Conservation (phyloP, 1,140 invertebrate genomes). For the Bombus turneri region DNA sequence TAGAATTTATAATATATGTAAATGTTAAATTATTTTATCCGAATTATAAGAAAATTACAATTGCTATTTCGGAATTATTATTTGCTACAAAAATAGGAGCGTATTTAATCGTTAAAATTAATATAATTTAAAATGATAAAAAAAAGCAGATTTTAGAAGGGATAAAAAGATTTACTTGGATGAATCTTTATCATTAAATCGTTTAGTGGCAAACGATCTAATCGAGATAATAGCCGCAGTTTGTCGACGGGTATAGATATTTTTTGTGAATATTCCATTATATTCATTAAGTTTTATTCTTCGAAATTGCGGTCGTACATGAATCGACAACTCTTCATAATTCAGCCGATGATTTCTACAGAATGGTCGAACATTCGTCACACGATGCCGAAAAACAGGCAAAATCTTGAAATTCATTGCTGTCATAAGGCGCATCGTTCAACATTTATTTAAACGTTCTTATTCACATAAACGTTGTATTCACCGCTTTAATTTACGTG, state of each 20-base stretch:
- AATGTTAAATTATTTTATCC: neutral
- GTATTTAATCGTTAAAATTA: neutral
- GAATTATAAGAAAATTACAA: slow-evolving; percentile 7
- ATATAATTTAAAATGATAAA: neutral
- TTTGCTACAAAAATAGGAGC: neutral
- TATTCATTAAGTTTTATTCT: slow-evolving; percentile 3
- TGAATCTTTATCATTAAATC: slow-evolving; percentile 61
- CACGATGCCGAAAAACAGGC: slow-evolving; percentile 61
- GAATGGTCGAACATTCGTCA: slow-evolving; percentile 51
- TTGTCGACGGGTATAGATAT: slow-evolving; percentile 31
- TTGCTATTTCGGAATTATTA: neutral
- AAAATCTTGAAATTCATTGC: slow-evolving; percentile 64
- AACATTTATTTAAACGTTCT: neutral
- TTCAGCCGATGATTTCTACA: slow-evolving; percentile 44
- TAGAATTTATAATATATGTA: neutral
- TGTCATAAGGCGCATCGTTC: slow-evolving; percentile 55
- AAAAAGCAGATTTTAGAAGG: neutral
- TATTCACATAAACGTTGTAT: slow-evolving; percentile 24
- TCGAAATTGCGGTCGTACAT: slow-evolving; percentile 21
- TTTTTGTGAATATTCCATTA: slow-evolving; percentile 28
- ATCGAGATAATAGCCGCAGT: slow-evolving; percentile 49
- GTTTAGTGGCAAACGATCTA: slow-evolving; percentile 70
- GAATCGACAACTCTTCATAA: slow-evolving; percentile 26
- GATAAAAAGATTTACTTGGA: slow-evolving; percentile 58
- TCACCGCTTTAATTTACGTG: neutral